Conservation (phyloP, 1,140 invertebrate genomes). For the Oscheius sp. region DNA sequence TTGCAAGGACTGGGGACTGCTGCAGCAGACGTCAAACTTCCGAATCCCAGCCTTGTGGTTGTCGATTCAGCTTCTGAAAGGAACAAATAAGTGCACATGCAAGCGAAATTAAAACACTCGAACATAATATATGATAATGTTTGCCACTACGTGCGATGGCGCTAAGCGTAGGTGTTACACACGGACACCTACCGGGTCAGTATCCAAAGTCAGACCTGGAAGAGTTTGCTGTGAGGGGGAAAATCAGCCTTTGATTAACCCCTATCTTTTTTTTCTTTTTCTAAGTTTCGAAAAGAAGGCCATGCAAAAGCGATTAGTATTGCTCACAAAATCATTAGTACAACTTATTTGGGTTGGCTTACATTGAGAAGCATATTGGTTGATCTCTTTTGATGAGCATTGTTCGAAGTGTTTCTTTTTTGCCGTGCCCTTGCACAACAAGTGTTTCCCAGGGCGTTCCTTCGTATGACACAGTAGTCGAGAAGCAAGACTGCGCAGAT, state of each 20-base stretch:
- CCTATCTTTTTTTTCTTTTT: too few species aligned
- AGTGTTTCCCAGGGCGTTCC: slow-evolving; percentile 53
- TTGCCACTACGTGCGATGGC: background rate
- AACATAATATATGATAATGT: background rate
- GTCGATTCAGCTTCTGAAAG: slow-evolving; percentile 11
- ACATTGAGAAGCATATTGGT: slow-evolving; percentile 55
- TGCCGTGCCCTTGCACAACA: slow-evolving; percentile 38
- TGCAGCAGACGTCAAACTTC: background rate
- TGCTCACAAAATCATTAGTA: too few species aligned
- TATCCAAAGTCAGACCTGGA: background rate
- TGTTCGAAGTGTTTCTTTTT: slow-evolving; percentile 12
- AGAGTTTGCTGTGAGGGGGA: background rate
- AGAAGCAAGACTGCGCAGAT: slow-evolving; percentile 53
- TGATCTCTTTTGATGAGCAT: slow-evolving; percentile 49
- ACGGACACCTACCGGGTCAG: background rate
- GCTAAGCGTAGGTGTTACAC: background rate
- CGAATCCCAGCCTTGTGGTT: slow-evolving; percentile 2
- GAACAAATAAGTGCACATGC: background rate
- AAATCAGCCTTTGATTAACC: background rate
- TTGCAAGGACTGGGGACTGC: background rate
- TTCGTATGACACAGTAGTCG: slow-evolving; percentile 55
- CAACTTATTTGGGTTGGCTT: too few species aligned
- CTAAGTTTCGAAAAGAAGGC: too few species aligned
- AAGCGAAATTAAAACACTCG: background rate
- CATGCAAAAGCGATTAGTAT: too few species aligned